phyloP scores from a whole-genome alignment of 2,113 vertebrate genomes.

The Dasyprocta punctata region DNA sequence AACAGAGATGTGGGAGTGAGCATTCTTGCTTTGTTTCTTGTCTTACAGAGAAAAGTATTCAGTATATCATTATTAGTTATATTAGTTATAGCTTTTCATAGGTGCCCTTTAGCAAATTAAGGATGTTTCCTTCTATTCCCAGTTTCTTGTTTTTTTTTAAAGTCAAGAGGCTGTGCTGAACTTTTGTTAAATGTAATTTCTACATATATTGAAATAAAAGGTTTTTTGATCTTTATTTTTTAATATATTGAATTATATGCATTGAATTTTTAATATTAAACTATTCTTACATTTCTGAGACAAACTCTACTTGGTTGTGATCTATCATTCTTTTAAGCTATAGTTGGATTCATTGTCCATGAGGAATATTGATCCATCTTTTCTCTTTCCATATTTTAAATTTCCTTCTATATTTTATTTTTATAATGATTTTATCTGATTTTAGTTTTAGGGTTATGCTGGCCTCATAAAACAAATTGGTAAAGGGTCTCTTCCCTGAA shows the following conservation, averaged over 20 bases:
- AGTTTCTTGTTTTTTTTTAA: background rate
- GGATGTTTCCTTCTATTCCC: background rate
- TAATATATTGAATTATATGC: background rate
- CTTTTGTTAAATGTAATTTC: slow-evolving; percentile 13
- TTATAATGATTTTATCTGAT: background rate
- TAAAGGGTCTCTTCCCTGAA: background rate
- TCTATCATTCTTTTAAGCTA: background rate
- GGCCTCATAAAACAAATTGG: background rate
- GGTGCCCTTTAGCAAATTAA: background rate
- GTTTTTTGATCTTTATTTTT: background rate
- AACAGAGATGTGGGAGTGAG: background rate
- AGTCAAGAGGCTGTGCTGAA: background rate
- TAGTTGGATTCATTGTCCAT: background rate
- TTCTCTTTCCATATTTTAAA: background rate
- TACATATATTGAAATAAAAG: background rate
- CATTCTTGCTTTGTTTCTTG: background rate
- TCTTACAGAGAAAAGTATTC: background rate
- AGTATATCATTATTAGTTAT: background rate
- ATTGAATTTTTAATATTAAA: slow-evolving; percentile 5
- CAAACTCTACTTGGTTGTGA: background rate
- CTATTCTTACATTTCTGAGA: background rate
- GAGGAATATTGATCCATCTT: background rate
- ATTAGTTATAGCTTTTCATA: background rate
- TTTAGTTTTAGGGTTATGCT: slow-evolving; percentile 16
- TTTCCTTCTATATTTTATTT: background rate